Evolutionary conservation across 2,797 vertebrate species (phyloP).

Genomic region (Melanotaenia boesemani): DNA sequence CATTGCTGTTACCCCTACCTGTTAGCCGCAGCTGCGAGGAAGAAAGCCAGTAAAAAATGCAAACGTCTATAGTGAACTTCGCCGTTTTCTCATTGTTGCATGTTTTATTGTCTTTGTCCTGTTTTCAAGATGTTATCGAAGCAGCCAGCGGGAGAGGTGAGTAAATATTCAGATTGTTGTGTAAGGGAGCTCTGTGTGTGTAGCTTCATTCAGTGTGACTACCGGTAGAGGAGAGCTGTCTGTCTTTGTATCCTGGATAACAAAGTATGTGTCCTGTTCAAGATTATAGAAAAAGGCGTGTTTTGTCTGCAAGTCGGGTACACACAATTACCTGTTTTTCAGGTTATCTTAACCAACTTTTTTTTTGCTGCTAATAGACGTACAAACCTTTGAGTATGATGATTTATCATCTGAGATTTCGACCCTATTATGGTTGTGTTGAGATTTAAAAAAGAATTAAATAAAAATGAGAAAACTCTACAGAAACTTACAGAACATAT

Average conservation of each 20-base stretch:
- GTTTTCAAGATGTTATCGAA: constrained; percentile 58
- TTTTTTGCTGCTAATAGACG: not conserved
- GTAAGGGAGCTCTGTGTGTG: not conserved
- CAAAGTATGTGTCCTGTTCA: constrained; percentile 18
- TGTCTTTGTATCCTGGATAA: constrained; percentile 36
- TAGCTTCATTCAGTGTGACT: constrained; percentile 21
- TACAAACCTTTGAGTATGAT: not conserved
- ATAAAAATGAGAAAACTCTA: too few species aligned
- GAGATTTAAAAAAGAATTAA: not conserved
- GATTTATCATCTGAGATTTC: not conserved
- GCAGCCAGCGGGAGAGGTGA: constrained; percentile 78
- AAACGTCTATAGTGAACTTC: constrained; percentile 53
- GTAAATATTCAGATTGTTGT: constrained; percentile 15
- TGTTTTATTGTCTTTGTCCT: constrained; percentile 65
- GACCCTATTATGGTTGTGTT: not conserved
- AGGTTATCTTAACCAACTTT: not conserved
- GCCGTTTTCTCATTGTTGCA: constrained; percentile 64
- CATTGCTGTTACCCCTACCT: constrained; percentile 23
- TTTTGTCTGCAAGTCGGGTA: not conserved
- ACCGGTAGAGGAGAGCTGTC: constrained; percentile 2
- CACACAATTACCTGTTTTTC: not conserved
- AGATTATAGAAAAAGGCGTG: not conserved
- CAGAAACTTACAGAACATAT: too few species aligned
- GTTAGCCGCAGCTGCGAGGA: not conserved
- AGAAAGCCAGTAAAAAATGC: constrained; percentile 68